Evolutionary conservation across 2,888 invertebrate genomes (phyloP).

Genomic region (Lordiphosa andalusiaca): DNA sequence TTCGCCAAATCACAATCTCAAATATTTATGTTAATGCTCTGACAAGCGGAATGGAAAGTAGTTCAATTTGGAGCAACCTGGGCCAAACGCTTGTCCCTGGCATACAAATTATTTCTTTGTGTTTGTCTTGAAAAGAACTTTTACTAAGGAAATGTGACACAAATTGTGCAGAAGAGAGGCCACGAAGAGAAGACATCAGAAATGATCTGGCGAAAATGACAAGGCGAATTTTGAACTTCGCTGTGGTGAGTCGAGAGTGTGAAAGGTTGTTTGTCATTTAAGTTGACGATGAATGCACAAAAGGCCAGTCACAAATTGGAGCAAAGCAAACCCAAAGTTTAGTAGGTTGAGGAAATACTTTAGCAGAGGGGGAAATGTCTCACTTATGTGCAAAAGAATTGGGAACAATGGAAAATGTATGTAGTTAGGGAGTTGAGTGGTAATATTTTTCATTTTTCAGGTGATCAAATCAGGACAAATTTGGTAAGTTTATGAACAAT

Average conservation of each 20-base stretch:
- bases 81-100: conserved; percentile 51
- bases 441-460: no score
- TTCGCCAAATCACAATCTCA: conserved; percentile 32
- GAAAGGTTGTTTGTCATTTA: conserved; percentile 62
- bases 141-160: conserved; percentile 63
- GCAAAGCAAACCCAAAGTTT: conserved; percentile 24
- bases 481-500: no score
- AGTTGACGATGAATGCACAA: conserved; percentile 29
- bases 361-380: conserved; percentile 1
- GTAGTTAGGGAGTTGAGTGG: no score
- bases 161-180: conserved; percentile 10
- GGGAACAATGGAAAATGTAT: no score
- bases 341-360: conserved; percentile 31
- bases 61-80: conserved; percentile 54
- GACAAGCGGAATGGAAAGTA: conserved; percentile 48
- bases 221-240: conserved; percentile 46
- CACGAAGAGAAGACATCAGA: conserved; percentile 20
- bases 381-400: no score
- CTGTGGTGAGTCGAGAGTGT: conserved; percentile 40
- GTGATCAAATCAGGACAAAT: no score
- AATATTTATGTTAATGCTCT: conserved; percentile 65
- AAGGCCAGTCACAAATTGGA: conserved; percentile 29
- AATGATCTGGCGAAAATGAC: conserved; percentile 59
- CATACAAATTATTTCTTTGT: conserved; percentile 55
- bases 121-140: conserved; percentile 39